These are phyloP conservation scores for Dolichopus griseipennis DNA, from an alignment of 2,888 invertebrate species.

Conservation along the genomic window DNA sequence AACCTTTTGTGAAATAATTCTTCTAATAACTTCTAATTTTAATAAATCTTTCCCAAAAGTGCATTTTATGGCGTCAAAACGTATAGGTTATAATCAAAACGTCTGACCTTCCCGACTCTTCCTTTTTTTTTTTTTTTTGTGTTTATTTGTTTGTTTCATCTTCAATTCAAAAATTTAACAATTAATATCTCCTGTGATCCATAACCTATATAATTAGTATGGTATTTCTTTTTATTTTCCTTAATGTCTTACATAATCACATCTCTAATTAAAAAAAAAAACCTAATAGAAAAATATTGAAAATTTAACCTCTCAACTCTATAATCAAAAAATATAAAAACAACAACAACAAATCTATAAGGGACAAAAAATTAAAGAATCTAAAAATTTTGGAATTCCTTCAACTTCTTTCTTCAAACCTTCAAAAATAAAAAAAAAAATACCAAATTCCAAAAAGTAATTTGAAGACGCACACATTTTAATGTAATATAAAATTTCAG, in stretches of 20 bases:
- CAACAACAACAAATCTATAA: neutral
- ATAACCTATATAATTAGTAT: neutral
- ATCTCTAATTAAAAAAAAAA: neutral
- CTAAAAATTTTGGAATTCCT: neutral
- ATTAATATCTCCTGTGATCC: neutral
- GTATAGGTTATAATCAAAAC: neutral
- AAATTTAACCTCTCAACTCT: slow-evolving; percentile 3
- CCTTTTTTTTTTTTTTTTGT: too few relatives aligned
- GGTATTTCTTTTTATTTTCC: neutral
- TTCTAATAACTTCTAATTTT: too few relatives aligned
- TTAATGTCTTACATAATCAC: neutral
- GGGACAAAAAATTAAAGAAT: neutral
- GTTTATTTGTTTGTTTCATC: too few relatives aligned
- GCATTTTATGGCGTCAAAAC: neutral
- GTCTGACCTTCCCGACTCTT: too few relatives aligned
- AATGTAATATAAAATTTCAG: neutral
- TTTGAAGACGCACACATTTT: neutral
- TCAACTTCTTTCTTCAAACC: neutral
- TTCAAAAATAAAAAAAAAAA: neutral
- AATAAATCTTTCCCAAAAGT: neutral
- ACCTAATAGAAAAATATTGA: neutral
- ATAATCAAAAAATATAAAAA: neutral
- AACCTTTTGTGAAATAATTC: too few relatives aligned
- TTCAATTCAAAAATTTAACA: neutral
- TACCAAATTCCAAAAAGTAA: neutral